Percentiles rank a stretch among this genome's conserved stretches.
These are phyloP conservation scores for Teleogryllus occipitalis DNA, from an alignment of 1,140 invertebrate species.

Conservation along the genomic window DNA sequence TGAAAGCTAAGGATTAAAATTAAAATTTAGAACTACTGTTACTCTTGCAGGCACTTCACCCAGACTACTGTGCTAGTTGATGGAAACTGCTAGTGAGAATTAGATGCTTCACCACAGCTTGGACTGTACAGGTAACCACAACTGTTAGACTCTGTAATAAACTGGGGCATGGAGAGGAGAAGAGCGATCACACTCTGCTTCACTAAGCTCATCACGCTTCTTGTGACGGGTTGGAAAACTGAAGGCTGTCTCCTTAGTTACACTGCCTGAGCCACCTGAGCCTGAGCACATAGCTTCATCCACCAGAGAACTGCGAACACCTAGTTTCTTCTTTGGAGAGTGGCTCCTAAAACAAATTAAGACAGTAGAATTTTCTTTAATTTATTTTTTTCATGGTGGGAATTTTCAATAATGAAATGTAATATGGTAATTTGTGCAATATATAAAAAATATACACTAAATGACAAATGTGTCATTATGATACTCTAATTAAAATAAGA, in stretches of 20 bases:
- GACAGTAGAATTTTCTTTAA: background rate
- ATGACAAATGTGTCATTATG: no score
- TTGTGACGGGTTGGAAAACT: conserved; percentile 18
- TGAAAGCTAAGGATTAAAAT: no score
- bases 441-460: no score
- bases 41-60: no score
- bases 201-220: conserved; percentile 19
- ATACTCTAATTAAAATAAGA: no score
- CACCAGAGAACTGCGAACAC: background rate
- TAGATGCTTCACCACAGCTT: background rate
- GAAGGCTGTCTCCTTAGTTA: conserved; percentile 22
- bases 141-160: conserved; percentile 10
- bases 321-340: conserved; percentile 22
- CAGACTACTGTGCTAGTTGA: no score
- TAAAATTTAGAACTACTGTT: no score
- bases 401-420: no score
- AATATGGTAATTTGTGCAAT: no score
- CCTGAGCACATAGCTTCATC: background rate
- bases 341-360: conserved; percentile 17
- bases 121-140: background rate
- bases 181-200: conserved; percentile 20
- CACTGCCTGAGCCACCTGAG: background rate
- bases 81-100: background rate
- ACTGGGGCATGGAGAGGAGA: conserved; percentile 6
- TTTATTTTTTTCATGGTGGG: no score